Base-by-base conservation (phyloP, 2,888 invertebrate species). In the Oxytorus armatus region DNA sequence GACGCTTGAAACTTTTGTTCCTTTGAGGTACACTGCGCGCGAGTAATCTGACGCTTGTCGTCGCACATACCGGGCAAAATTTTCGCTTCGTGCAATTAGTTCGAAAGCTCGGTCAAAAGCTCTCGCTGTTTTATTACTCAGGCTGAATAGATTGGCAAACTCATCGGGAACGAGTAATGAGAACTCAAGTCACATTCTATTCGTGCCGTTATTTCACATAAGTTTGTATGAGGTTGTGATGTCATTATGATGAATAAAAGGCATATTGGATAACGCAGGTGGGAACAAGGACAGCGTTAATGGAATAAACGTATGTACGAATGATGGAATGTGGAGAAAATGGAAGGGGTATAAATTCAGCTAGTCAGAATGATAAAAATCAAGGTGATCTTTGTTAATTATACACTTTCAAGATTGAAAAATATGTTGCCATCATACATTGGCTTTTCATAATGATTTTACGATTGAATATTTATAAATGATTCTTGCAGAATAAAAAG, bases 1-100 rank as follows among this genome's bases (percentile, higher is more conserved):
- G 51, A 73, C 73, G 63, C 42, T 82, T 63, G 47, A 73, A 77
- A 72, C 76, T 79, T 79, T 82, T 75, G 76, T 82, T 51, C 72
- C 79, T 82, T 82, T 82, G 77, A 77, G 73, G 29, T 53, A 68
- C 23, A 53, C 39, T 16, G 61, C 25, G 18, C 44, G 25, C 61
- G 21, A n/a, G 51, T 76, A 79, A 76, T 76, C 49, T 59, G 42
- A 70, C 36, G 70, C 65, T 76, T 76, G 53, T 70, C 65, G 44
- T 73, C 65, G 57, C 80, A n/a, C 65, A 36, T 33, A 51, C n/a
- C 65, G 42, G 25, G 59, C 11, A 61, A 55, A 68, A 68, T 63
- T 36, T 53, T 25, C 68, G 53, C 77, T 36, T 14, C 44, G 72
- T 68, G 55, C 72, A 77, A 80, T 77, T 77, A 66, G 70, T 72